Evolutionary conservation across 1,140 invertebrate species (phyloP).

Genomic region (Rhyzopertha dominica): DNA sequence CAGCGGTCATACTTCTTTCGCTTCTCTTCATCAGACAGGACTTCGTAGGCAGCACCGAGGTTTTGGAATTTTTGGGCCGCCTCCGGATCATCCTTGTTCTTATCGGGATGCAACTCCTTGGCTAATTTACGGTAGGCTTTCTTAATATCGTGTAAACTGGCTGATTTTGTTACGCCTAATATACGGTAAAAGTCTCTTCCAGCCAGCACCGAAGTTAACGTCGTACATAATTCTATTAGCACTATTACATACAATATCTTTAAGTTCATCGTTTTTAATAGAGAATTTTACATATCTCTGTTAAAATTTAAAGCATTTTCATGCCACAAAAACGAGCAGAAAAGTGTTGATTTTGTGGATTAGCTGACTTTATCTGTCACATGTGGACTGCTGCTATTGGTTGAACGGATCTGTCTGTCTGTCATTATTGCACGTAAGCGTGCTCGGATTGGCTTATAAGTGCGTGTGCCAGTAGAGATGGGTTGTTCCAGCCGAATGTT

Average conservation of each 20-base stretch:
- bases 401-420: no score
- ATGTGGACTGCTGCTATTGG: background rate
- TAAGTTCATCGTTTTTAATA: background rate
- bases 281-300: background rate
- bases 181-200: slow-evolving; percentile 96
- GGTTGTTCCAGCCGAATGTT: no score
- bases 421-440: no score
- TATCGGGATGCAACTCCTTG: slow-evolving; percentile 97
- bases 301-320: background rate
- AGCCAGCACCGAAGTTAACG: slow-evolving; percentile 33
- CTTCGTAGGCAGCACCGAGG: slow-evolving; percentile 95
- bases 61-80: slow-evolving; percentile 94
- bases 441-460: no score
- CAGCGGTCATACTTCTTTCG: slow-evolving; percentile 91
- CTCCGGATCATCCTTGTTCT: slow-evolving; percentile 91
- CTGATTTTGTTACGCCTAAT: slow-evolving; percentile 75
- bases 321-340: slow-evolving; percentile 3
- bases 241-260: background rate
- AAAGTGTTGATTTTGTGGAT: background rate
- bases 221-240: slow-evolving; percentile 6
- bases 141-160: slow-evolving; percentile 92
- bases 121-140: slow-evolving; percentile 94
- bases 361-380: background rate
- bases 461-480: no score
- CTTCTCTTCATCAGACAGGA: slow-evolving; percentile 88